These are phyloP conservation scores for Agapornis roseicollis DNA, from an alignment of 2,113 vertebrate species.

Conservation along the genomic window DNA sequence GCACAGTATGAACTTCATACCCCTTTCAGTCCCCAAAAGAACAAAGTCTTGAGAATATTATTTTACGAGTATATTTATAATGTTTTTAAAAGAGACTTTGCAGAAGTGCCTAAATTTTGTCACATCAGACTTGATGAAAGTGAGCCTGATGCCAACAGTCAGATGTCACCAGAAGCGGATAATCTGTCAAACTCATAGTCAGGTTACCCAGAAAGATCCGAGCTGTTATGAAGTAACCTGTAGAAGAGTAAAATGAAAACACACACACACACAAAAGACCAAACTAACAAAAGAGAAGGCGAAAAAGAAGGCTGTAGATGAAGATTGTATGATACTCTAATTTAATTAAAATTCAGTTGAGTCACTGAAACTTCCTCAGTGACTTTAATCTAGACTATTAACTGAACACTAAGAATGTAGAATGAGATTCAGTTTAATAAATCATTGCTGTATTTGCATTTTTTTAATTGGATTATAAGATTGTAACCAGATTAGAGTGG, in stretches of 20 bases:
- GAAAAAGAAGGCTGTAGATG: slow-evolving; percentile 67
- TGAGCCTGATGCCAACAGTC: slow-evolving; percentile 75
- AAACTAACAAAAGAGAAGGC: slow-evolving; percentile 48
- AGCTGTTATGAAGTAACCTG: slow-evolving; percentile 70
- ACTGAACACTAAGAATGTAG: slow-evolving; percentile 77
- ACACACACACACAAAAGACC: not conserved
- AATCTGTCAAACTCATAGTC: slow-evolving; percentile 74
- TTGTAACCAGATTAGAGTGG: slow-evolving; percentile 84
- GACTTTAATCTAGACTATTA: slow-evolving; percentile 84
- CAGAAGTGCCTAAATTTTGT: slow-evolving; percentile 89
- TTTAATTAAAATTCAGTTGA: slow-evolving; percentile 77
- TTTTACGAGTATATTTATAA: slow-evolving; percentile 84
- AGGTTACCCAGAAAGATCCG: slow-evolving; percentile 71
- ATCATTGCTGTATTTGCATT: slow-evolving; percentile 78
- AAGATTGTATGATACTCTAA: slow-evolving; percentile 78
- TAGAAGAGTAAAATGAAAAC: slow-evolving; percentile 56
- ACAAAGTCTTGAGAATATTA: slow-evolving; percentile 85
- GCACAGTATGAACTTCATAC: slow-evolving; percentile 83
- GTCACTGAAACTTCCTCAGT: slow-evolving; percentile 75
- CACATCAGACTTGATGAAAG: slow-evolving; percentile 81
- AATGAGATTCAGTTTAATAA: slow-evolving; percentile 79
- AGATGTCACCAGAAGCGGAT: slow-evolving; percentile 61
- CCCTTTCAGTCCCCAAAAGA: slow-evolving; percentile 69
- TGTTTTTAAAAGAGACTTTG: slow-evolving; percentile 86
- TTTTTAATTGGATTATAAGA: slow-evolving; percentile 78